phyloP scores from a whole-genome alignment of 2,888 invertebrate genomes.

The Papilio gigon region DNA sequence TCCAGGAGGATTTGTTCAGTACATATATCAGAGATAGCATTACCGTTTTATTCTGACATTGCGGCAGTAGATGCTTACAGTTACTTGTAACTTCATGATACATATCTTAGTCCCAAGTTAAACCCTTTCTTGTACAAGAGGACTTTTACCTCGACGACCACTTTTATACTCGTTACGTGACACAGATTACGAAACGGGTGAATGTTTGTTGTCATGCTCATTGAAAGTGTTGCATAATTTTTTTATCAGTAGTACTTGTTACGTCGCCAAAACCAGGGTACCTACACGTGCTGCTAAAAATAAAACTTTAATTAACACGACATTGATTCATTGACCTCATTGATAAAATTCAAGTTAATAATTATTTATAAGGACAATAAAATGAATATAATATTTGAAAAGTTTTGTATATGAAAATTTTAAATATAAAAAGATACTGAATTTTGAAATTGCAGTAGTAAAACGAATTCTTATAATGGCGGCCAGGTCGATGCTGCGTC shows the following conservation, averaged over 20 bases:
- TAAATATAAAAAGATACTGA: too few relatives aligned
- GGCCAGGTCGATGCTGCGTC: too few relatives aligned
- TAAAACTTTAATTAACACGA: background rate
- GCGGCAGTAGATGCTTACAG: background rate
- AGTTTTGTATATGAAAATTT: background rate
- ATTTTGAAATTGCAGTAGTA: background rate
- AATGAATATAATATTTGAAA: background rate
- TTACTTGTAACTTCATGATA: background rate
- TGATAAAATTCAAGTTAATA: background rate
- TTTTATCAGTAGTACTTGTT: background rate
- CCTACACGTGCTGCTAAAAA: background rate
- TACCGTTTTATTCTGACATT: background rate
- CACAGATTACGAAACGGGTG: constrained; percentile 14
- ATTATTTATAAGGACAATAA: background rate
- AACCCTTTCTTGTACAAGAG: background rate
- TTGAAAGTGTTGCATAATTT: constrained; percentile 10
- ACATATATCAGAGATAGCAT: too few relatives aligned
- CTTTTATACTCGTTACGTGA: background rate
- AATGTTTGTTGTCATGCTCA: constrained; percentile 10
- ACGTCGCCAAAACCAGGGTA: background rate
- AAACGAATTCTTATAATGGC: background rate
- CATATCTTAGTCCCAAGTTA: background rate
- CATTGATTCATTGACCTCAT: background rate
- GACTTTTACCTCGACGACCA: background rate
- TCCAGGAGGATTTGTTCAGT: too few relatives aligned